A percentile compares a stretch with the other conserved stretches of the same genome.
phyloP scores from a whole-genome alignment of 2,888 invertebrate species.

The Amphipyra berbera region DNA sequence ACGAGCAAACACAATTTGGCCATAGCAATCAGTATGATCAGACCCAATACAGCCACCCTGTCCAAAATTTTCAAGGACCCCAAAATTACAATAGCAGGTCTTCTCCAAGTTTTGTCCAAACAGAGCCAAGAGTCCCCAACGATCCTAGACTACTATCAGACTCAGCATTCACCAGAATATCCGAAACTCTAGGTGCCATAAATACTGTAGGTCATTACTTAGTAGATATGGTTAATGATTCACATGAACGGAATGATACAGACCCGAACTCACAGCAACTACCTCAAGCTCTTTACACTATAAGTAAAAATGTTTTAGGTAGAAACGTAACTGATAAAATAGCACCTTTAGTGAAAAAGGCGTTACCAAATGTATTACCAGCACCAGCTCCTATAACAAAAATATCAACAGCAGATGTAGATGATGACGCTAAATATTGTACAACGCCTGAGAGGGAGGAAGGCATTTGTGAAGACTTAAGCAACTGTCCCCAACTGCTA shows the following conservation, averaged over 20 bases:
- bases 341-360: conserved; percentile 92
- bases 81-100: conserved; percentile 72
- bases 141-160: conserved; percentile 90
- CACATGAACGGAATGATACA: conserved; percentile 80
- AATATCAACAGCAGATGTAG: conserved; percentile 80
- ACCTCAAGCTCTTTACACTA: conserved; percentile 94
- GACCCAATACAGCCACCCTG: conserved; percentile 20
- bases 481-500: conserved; percentile 95
- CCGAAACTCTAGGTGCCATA: conserved; percentile 93
- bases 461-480: conserved; percentile 96
- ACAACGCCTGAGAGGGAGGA: conserved; percentile 94
- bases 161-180: conserved; percentile 91
- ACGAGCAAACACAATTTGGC: conserved; percentile 32
- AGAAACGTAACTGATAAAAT: conserved; percentile 95
- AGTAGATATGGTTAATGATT: conserved; percentile 93
- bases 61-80: conserved; percentile 56
- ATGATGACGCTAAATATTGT: conserved; percentile 91
- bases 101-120: conserved; percentile 59
- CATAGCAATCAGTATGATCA: conserved; percentile 26
- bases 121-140: conserved; percentile 73
- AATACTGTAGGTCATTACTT: conserved; percentile 96
- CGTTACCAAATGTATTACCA: conserved; percentile 81
- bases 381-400: conserved; percentile 83
- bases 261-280: conserved; percentile 85
- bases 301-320: conserved; percentile 93